phyloP scores from a whole-genome alignment of 2,888 invertebrate species.

The Enoplolaimus lenunculus region DNA sequence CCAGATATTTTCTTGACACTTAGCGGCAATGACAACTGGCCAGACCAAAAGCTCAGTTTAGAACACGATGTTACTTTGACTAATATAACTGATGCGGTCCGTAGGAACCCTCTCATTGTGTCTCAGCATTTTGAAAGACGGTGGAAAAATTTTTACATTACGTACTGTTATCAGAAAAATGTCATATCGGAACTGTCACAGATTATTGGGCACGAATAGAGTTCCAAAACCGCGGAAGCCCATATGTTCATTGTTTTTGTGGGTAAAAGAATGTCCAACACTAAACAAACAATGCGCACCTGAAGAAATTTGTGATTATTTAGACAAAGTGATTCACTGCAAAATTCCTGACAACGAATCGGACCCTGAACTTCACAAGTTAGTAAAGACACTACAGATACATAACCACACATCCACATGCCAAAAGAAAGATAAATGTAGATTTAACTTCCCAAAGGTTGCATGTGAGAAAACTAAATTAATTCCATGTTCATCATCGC shows the following conservation, averaged over 20 bases:
- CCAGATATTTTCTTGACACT: slow-evolving; percentile 1
- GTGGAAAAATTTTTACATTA: background rate
- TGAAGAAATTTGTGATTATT: slow-evolving; percentile 3
- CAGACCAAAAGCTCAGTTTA: background rate
- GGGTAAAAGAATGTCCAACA: slow-evolving; percentile 14
- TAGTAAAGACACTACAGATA: background rate
- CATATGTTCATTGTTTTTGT: slow-evolving; percentile 7
- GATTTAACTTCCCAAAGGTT: background rate
- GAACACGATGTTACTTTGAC: background rate
- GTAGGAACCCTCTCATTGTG: background rate
- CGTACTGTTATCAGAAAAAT: background rate
- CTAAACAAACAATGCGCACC: background rate
- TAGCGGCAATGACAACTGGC: background rate
- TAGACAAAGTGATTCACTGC: background rate
- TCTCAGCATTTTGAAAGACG: background rate
- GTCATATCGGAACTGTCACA: background rate
- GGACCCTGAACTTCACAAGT: background rate
- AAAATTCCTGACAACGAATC: background rate
- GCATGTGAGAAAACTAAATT: background rate
- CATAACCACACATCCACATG: background rate
- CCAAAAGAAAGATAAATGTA: background rate
- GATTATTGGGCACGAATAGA: slow-evolving; percentile 13
- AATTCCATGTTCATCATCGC: background rate
- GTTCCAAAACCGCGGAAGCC: slow-evolving; percentile 10
- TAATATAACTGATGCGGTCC: background rate